A percentile compares a stretch with the other conserved stretches of the same genome.
Evolutionary conservation across 2,113 vertebrate species (phyloP).

Genomic region (Calidris pygmaea): DNA sequence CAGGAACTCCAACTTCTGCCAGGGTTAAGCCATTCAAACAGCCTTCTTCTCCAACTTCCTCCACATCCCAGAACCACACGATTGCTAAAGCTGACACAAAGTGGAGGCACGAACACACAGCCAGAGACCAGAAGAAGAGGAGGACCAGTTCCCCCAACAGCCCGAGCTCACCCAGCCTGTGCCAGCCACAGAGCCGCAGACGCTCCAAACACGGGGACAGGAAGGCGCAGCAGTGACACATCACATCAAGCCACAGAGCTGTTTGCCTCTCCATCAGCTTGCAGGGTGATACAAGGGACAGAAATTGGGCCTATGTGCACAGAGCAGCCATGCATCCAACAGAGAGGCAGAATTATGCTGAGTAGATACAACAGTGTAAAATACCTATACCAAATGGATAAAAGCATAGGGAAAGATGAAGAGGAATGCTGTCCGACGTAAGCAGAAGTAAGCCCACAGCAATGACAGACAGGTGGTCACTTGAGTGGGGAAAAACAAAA

Average conservation of each 20-base stretch:
- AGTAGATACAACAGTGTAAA: neutral
- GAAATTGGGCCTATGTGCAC: neutral
- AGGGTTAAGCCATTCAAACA: neutral
- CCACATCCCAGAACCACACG: neutral
- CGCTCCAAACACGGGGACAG: neutral
- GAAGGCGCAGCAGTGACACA: neutral
- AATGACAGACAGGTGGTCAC: neutral
- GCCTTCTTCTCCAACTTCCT: constrained; percentile 22
- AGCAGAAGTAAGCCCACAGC: neutral
- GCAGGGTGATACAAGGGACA: neutral
- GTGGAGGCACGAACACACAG: neutral
- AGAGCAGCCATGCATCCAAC: neutral
- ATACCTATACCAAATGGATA: fast-evolving
- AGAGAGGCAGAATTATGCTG: neutral
- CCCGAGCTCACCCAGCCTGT: neutral
- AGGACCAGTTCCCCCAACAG: neutral
- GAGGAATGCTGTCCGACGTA: neutral
- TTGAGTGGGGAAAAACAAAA: neutral
- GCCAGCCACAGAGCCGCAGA: neutral
- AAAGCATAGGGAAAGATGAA: neutral
- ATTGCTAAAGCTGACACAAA: neutral
- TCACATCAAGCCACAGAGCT: neutral
- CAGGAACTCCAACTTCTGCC: constrained; percentile 38
- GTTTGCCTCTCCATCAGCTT: neutral
- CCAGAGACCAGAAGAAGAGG: neutral